A percentile compares a stretch with the other conserved stretches of the same genome.
Evolutionary conservation across 1,140 invertebrate species (phyloP).

Genomic region (Drosophila funebris): DNA sequence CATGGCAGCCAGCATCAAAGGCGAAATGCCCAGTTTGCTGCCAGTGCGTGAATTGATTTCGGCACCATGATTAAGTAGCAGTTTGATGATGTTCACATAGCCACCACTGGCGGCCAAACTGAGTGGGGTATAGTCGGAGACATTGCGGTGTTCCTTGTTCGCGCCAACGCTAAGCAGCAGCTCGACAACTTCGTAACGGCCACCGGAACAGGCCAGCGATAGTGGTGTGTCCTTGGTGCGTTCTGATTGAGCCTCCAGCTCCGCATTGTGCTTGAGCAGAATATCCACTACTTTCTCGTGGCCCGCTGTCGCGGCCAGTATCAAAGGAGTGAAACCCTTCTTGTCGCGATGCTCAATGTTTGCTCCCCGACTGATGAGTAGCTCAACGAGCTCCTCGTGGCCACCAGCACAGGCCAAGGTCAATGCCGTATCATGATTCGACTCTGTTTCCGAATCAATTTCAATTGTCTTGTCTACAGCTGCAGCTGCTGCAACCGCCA

Average conservation of each 20-base stretch:
- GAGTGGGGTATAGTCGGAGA: conserved; percentile 99
- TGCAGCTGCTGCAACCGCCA: conserved; percentile 76
- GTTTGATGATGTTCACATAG: conserved; percentile 99
- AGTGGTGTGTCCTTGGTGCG: conserved; percentile 99
- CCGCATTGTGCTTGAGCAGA: conserved; percentile 95
- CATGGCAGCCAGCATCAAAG: conserved; percentile 99
- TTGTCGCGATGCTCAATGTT: conserved; percentile 99
- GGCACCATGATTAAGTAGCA: conserved; percentile 94
- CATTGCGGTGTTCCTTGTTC: conserved; percentile 99
- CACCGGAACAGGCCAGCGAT: conserved; percentile 98
- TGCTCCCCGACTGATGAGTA: conserved; percentile 94
- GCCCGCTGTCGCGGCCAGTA: conserved; percentile 97
- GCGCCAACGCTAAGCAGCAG: conserved; percentile 94
- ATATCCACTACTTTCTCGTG: conserved; percentile 98
- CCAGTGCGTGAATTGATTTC: conserved; percentile 99
- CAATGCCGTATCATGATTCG: conserved; percentile 98
- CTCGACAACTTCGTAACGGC: conserved; percentile 98
- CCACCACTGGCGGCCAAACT: conserved; percentile 98
- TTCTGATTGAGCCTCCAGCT: conserved; percentile 99
- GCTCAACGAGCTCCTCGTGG: conserved; percentile 96
- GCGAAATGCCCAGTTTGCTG: conserved; percentile 98
- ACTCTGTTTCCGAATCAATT: conserved; percentile 98
- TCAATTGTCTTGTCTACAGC: conserved; percentile 89
- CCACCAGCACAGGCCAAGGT: conserved; percentile 98
- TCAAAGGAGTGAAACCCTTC: conserved; percentile 99